Base-by-base conservation (phyloP, 2,888 invertebrate genomes). In the Drosophila melanosoma region DNA sequence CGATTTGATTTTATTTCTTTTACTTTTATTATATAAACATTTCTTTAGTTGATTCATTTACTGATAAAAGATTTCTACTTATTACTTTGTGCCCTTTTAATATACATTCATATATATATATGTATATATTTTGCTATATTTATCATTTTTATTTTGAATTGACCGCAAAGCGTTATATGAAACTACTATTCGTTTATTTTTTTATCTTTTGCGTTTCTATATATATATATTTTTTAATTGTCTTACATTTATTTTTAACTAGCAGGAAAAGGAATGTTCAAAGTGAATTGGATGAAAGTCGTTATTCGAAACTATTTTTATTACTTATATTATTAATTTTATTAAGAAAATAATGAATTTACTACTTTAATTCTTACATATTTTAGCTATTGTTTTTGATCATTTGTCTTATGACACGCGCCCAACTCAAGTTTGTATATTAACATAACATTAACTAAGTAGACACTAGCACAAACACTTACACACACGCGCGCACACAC, bases 371-470 rank as follows among this genome's bases (percentile, higher is more conserved):
- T 45, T 40, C n/a, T n/a, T 45, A 40, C 10, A 10, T 40, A 40
- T n/a, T 40, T n/a, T 1, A 8, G 12, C 20, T 45, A 7, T 1
- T 3, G 20, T 23, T 23, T 15, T 23, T 15, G 1, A 15, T 29
- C 6, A 45, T 23, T 45, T 45, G 7, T 3, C 8, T 15, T 15
- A 15, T 29, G 38, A 12, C 29, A 29, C 38, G 54, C 54, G 36
- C 38, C 26, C 54, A 56, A 26, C 77, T 76, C 67, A 65, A 76
- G 73, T 65, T 77, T 77, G 79, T 77, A 77, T 33, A 77, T 69
- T 74, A 45, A 23, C 45, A 73, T 51, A 29, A n/a, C 29, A 29
- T 56, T 33, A 38, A 56, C 36, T 45, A 45, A 23, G 45, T 45
- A 62, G 69, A 69, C 67, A 61, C 56, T 42, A 60, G 29, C 54